phyloP scores from a whole-genome alignment of 2,113 vertebrate genomes.

The Phoenicopterus ruber region DNA sequence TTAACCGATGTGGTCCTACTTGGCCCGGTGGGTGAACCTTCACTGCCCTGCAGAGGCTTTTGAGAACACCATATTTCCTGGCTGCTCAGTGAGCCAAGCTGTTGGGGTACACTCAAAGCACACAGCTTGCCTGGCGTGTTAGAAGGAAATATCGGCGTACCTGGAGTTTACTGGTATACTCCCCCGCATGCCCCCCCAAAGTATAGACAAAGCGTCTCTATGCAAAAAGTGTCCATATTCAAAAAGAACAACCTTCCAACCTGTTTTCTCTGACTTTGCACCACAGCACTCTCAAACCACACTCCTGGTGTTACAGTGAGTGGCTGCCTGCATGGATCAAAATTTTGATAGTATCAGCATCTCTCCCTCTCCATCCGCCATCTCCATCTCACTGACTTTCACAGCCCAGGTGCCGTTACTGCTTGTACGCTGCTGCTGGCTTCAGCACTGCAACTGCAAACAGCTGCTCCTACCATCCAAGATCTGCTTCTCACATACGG shows the following conservation, averaged over 20 bases:
- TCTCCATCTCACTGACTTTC: not conserved
- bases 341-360: not conserved
- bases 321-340: not conserved
- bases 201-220: not conserved
- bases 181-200: not conserved
- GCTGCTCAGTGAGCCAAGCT: not conserved
- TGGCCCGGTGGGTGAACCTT: not conserved
- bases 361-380: not conserved
- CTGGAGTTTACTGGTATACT: not conserved
- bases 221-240: not conserved
- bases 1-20: not conserved
- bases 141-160: not conserved
- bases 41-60: not conserved
- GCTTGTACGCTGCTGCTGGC: not conserved
- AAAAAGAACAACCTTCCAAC: not conserved
- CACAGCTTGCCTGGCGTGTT: not conserved
- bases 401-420: not conserved
- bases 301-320: not conserved
- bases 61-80: not conserved
- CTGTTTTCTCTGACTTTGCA: not conserved
- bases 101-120: accelerated
- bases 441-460: not conserved
- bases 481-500: not conserved
- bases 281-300: not conserved
- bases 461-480: not conserved